Evolutionary conservation across 35 echinoderm and acorn worm species (phyloP).

Genomic region (Ophioderma brevispina): DNA sequence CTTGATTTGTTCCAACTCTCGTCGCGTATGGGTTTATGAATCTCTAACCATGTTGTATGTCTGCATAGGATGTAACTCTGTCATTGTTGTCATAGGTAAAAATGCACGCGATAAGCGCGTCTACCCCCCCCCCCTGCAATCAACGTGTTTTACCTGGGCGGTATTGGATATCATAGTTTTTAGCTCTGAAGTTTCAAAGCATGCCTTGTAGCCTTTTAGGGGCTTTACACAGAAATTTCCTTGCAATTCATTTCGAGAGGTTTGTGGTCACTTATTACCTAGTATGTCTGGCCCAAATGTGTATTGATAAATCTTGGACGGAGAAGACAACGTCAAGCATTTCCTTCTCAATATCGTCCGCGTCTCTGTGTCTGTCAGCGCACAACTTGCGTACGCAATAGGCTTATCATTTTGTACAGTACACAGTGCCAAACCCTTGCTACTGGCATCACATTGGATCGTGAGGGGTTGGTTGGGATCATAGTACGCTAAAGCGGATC

Average conservation of each 20-base stretch:
- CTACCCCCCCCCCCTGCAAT: slow-evolving; percentile 31
- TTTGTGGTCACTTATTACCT: slow-evolving; percentile 50
- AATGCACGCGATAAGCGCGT: slow-evolving; percentile 33
- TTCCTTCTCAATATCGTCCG: slow-evolving; percentile 51
- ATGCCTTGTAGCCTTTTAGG: slow-evolving; percentile 55
- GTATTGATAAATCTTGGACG: slow-evolving; percentile 43
- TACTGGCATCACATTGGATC: slow-evolving; percentile 50
- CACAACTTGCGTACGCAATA: slow-evolving; percentile 34
- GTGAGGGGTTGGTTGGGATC: slow-evolving; percentile 26
- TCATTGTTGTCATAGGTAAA: neutral
- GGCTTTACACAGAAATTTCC: slow-evolving; percentile 33
- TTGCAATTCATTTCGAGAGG: slow-evolving; percentile 34
- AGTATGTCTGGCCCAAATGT: slow-evolving; percentile 27
- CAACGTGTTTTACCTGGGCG: slow-evolving; percentile 17
- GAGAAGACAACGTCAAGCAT: slow-evolving; percentile 41
- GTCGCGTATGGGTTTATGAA: neutral
- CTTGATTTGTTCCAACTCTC: neutral
- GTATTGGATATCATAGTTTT: slow-evolving; percentile 32
- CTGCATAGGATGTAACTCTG: neutral
- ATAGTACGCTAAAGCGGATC: slow-evolving; percentile 66
- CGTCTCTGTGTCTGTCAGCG: slow-evolving; percentile 26
- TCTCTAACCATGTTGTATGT: slow-evolving; percentile 21
- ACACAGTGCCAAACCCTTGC: slow-evolving; percentile 36
- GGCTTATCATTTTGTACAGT: slow-evolving; percentile 34
- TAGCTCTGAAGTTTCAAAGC: slow-evolving; percentile 12